These are phyloP conservation scores for Zaprionus lineosus DNA, from an alignment of 2,888 invertebrate species.

Conservation along the genomic window DNA sequence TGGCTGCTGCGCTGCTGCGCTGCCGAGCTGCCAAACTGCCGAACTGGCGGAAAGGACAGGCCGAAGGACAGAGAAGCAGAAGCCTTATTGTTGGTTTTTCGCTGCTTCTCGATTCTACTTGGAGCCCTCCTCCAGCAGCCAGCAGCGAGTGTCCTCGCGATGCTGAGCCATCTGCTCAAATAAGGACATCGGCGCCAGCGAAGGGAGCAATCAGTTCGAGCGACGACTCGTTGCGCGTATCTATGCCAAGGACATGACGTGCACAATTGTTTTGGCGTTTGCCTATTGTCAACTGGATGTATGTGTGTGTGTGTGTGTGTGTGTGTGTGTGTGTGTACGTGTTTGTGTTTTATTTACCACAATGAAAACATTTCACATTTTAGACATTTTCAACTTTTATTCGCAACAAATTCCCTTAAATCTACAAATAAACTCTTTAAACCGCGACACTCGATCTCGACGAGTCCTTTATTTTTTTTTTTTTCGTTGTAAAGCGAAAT, in stretches of 20 bases:
- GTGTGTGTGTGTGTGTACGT: slow-evolving; percentile 1
- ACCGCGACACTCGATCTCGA: not conserved
- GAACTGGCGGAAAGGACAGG: too few relatives aligned
- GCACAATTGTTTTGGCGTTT: slow-evolving; percentile 39
- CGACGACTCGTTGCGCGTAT: slow-evolving; percentile 40
- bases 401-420: slow-evolving; percentile 66
- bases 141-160: too few relatives aligned
- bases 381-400: slow-evolving; percentile 68
- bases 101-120: too few relatives aligned
- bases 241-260: slow-evolving; percentile 68
- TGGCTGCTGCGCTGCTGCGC: too few relatives aligned
- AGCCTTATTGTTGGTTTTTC: too few relatives aligned
- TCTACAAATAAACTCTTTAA: slow-evolving; percentile 57
- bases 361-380: slow-evolving; percentile 22
- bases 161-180: slow-evolving; percentile 42
- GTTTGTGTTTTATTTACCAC: not conserved
- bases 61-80: too few relatives aligned
- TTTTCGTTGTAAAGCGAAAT: too few relatives aligned
- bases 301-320: slow-evolving; percentile 2
- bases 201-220: slow-evolving; percentile 65
- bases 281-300: slow-evolving; percentile 21
- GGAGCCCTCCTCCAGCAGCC: too few relatives aligned
- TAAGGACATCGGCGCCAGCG: slow-evolving; percentile 45
- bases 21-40: slow-evolving; percentile 41
- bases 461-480: not conserved